Conservation (phyloP, 2,113 vertebrate genomes). For the Phylloscopus whistleri region DNA sequence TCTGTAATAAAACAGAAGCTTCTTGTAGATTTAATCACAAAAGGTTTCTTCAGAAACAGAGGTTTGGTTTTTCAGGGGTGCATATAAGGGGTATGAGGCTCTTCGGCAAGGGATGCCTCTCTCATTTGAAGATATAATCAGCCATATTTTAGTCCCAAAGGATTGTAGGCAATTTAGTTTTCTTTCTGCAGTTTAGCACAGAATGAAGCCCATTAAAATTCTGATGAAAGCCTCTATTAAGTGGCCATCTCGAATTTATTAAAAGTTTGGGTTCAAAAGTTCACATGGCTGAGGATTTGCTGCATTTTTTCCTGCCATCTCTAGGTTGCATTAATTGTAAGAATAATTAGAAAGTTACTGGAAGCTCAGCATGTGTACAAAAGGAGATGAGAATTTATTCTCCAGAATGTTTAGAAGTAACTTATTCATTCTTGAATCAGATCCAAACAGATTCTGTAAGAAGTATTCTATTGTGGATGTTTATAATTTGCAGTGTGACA, state of each 20-base stretch:
- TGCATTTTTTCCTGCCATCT: background rate
- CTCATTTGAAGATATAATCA: background rate
- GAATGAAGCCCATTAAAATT: background rate
- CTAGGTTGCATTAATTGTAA: background rate
- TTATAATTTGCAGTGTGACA: background rate
- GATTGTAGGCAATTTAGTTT: background rate
- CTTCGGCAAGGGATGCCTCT: background rate
- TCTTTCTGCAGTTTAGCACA: background rate
- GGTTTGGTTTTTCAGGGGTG: background rate
- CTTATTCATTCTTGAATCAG: background rate
- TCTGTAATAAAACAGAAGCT: background rate
- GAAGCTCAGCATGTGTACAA: background rate
- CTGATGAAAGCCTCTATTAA: background rate
- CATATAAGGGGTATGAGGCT: fast-evolving
- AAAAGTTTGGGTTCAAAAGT: background rate
- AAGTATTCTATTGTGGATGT: background rate
- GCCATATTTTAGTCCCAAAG: background rate
- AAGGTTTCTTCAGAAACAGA: background rate
- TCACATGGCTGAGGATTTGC: background rate
- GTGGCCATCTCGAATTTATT: background rate
- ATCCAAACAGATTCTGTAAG: background rate
- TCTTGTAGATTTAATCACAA: background rate
- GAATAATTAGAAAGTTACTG: background rate
- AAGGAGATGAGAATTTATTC: background rate
- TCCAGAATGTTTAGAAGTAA: background rate